These are phyloP conservation scores for Eretmocerus hayati DNA, from an alignment of 2,888 invertebrate genomes.

Conservation along the genomic window DNA sequence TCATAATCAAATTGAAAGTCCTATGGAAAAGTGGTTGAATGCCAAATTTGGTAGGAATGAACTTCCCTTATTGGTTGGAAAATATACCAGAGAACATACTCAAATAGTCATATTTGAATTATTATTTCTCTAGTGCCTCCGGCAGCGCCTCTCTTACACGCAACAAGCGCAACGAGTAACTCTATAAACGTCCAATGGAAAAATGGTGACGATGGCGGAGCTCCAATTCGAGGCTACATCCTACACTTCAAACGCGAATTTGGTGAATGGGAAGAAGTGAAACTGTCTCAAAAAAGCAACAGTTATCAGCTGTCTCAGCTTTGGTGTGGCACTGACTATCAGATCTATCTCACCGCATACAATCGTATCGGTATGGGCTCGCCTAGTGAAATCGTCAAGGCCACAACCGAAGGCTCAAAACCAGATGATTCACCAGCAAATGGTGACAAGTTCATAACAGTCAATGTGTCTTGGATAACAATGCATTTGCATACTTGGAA, in stretches of 20 bases:
- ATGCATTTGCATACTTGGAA: constrained; percentile 84
- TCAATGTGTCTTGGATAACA: constrained; percentile 79
- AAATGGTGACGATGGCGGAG: constrained; percentile 73
- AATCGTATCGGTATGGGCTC: constrained; percentile 84
- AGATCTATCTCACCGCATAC: constrained; percentile 83
- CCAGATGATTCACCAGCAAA: constrained; percentile 41
- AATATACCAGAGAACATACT: too few relatives aligned
- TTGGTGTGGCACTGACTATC: constrained; percentile 83
- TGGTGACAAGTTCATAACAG: constrained; percentile 51
- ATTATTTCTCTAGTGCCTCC: constrained; percentile 81
- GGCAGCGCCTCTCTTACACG: constrained; percentile 73
- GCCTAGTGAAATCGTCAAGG: constrained; percentile 81
- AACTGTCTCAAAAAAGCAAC: constrained; percentile 73
- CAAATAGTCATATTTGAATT: neutral
- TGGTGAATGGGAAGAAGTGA: constrained; percentile 87
- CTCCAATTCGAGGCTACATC: constrained; percentile 62
- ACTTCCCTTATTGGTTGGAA: too few relatives aligned
- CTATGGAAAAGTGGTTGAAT: too few relatives aligned
- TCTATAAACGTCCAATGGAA: constrained; percentile 76
- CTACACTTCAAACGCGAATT: constrained; percentile 85
- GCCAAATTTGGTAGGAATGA: too few relatives aligned
- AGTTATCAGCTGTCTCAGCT: constrained; percentile 73
- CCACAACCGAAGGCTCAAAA: constrained; percentile 49
- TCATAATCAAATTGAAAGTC: too few relatives aligned
- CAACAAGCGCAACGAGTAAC: constrained; percentile 76